phyloP scores from a whole-genome alignment of 2,113 vertebrate genomes.

The Chaetodon trifascialis region DNA sequence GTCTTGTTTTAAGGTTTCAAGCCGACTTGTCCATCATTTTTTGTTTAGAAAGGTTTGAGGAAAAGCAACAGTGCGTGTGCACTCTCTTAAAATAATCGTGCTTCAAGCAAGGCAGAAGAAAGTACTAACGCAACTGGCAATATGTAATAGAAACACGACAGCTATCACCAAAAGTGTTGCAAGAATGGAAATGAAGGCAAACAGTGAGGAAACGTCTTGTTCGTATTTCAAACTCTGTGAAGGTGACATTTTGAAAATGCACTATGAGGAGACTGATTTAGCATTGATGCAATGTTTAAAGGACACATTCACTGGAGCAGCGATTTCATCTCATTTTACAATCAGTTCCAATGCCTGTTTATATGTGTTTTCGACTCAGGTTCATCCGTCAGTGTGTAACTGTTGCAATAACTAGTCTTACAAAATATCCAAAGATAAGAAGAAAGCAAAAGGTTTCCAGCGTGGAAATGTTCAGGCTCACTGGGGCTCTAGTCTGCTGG shows the following conservation, averaged over 20 bases:
- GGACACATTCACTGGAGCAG: background rate
- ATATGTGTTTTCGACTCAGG: slow-evolving; percentile 10
- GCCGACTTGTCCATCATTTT: background rate
- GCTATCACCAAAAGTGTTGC: slow-evolving; percentile 20
- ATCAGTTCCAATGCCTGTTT: background rate
- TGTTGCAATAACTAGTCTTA: slow-evolving; percentile 47
- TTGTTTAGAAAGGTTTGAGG: background rate
- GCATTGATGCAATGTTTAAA: slow-evolving; percentile 16
- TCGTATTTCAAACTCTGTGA: slow-evolving; percentile 10
- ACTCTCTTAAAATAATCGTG: background rate
- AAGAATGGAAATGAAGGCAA: slow-evolving; percentile 43
- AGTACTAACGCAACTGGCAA: background rate
- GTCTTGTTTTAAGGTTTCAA: background rate
- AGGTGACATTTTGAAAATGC: slow-evolving; percentile 34
- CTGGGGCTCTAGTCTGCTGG: background rate
- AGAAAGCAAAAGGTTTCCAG: background rate
- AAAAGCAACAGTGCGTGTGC: background rate
- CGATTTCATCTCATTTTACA: slow-evolving; percentile 41
- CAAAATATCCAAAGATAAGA: slow-evolving; percentile 39
- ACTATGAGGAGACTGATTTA: background rate
- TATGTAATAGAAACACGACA: background rate
- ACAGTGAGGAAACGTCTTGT: slow-evolving; percentile 36
- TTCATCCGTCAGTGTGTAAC: background rate
- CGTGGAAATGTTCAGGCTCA: background rate
- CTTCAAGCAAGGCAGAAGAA: background rate